Evolutionary conservation across 2,888 invertebrate species (phyloP), one percentile per base, ranked within the genome.

Genomic region (Eremobia ochroleuca): DNA sequence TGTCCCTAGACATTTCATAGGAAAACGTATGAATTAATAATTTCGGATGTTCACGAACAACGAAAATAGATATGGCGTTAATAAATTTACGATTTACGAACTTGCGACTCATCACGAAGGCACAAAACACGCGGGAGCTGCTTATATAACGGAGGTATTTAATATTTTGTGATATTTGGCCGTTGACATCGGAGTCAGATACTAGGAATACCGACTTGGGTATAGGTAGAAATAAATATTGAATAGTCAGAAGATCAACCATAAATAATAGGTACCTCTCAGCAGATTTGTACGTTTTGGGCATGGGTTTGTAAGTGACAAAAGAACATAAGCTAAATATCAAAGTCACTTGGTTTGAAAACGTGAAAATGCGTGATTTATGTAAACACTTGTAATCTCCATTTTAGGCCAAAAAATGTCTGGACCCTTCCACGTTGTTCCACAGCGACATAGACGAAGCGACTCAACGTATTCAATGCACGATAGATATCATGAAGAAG

Each of bases 381-480:
- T 52, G 34, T 11, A 21, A 55, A 55, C 52, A 52, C 4, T n/a
- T n/a, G n/a, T 55, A n/a, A 55, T 55, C 4, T 55, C 1, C 11
- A n/a, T 97, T 96, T 76, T 90, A 99, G 98, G 99, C 99, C 0
- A 98, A 98, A 91, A 98, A 98, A 90, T 99, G 98, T 94, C 97
- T 99, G 87, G 99, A 99, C 92, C 99, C 99, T 1, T 98, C 98
- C 5, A 98, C 99, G 1, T 97, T 99, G 79, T 99, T 99, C 92
- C 99, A 99, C 93, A 99, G 99, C 87, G 99, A 99, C 89, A 98
- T 99, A 62, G 99, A 99, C 92, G 99, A 99, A 96, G 98, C 99
- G 0, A 98, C 98, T 93, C 98, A 98, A 93, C 97, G 99, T 82
- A 98, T 99, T 21, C 97, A 97, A 83, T 90, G 97, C 8, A 98